Percentiles rank a stretch among this genome's conserved stretches.
Conservation (phyloP, 2,113 vertebrate genomes). For the Pycnonotus jocosus region DNA sequence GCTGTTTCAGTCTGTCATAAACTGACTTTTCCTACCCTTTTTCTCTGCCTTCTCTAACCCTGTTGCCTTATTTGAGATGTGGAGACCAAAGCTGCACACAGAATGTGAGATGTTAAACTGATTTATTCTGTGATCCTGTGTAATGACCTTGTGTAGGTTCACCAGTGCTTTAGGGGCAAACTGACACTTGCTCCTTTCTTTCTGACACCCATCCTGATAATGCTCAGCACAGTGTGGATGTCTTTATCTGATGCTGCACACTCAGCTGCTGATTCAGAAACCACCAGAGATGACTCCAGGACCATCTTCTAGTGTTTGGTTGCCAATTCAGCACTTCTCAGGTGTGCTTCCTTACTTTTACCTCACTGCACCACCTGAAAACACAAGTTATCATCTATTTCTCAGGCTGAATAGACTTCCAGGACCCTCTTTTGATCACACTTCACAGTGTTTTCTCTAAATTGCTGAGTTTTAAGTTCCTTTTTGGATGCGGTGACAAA, state of each 20-base stretch:
- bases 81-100: not conserved
- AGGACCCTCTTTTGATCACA: not conserved
- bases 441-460: not conserved
- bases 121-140: not conserved
- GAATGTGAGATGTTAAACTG: not conserved
- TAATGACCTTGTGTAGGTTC: not conserved
- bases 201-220: not conserved
- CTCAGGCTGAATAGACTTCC: not conserved
- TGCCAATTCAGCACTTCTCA: not conserved
- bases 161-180: not conserved
- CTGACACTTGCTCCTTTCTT: not conserved
- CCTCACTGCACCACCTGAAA: not conserved
- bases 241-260: not conserved
- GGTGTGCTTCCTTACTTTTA: not conserved
- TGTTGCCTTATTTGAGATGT: not conserved
- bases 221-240: not conserved
- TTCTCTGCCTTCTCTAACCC: not conserved
- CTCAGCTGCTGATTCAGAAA: not conserved
- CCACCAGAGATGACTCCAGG: not conserved
- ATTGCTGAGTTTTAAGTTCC: not conserved
- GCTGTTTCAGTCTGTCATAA: not conserved
- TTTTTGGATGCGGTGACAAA: not conserved
- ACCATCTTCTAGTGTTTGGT: not conserved
- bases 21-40: not conserved
- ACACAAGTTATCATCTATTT: not conserved